Percentiles rank a stretch among this genome's conserved stretches.
These are phyloP conservation scores for Tachysurus fulvidraco DNA, from an alignment of 2,113 vertebrate species.

Conservation along the genomic window DNA sequence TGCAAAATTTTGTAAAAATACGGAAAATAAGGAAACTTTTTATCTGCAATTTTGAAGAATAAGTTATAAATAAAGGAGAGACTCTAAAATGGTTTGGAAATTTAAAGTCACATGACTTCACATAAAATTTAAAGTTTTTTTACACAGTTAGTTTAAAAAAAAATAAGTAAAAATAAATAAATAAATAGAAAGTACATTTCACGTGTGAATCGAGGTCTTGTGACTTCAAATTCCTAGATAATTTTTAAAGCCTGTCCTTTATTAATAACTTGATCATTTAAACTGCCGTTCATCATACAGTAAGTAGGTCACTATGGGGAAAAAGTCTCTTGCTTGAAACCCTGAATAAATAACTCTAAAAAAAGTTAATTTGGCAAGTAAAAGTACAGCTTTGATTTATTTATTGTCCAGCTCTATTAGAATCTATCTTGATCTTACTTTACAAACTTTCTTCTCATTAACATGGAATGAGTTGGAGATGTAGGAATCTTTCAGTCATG, in stretches of 20 bases:
- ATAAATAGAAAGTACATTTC: not conserved
- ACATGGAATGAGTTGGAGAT: not conserved
- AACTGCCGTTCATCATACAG: not conserved
- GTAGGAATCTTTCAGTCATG: not conserved
- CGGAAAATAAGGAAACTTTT: not conserved
- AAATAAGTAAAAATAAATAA: not conserved
- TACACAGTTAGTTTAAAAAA: too few species aligned
- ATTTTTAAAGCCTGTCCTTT: not conserved
- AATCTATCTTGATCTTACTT: not conserved
- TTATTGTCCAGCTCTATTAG: not conserved
- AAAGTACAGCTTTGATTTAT: not conserved
- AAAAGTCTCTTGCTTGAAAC: not conserved
- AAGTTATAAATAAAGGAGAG: too few species aligned
- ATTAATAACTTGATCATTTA: not conserved
- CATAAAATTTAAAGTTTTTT: too few species aligned
- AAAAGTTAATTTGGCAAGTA: not conserved
- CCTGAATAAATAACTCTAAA: not conserved
- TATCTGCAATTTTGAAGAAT: too few species aligned
- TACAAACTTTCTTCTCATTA: not conserved
- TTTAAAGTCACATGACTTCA: too few species aligned
- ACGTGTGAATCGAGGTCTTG: not conserved
- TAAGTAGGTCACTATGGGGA: not conserved
- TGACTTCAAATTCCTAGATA: not conserved
- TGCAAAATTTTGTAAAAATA: not conserved
- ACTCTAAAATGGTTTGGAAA: too few species aligned